A percentile compares a stretch with the other conserved stretches of the same genome.
These are phyloP conservation scores for Thaumatotibia leucotreta DNA, from an alignment of 1,140 invertebrate species.

Conservation along the genomic window DNA sequence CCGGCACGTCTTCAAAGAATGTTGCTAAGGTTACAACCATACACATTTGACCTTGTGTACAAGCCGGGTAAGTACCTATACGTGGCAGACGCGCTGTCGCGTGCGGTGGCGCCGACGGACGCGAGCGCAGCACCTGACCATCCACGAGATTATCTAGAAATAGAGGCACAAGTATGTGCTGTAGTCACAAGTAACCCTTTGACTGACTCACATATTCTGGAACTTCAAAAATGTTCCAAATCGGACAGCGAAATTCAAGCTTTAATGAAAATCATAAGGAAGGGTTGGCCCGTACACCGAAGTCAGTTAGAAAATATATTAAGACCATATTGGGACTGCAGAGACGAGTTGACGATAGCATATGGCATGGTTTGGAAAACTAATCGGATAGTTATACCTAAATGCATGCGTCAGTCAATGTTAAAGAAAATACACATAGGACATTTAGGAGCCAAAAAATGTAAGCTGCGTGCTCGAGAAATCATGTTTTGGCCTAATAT, in stretches of 20 bases:
- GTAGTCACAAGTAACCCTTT: neutral
- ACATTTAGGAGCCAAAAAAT: conserved; percentile 1
- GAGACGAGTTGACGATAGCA: conserved; percentile 28
- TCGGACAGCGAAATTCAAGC: neutral
- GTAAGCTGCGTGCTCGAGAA: neutral
- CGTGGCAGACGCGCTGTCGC: neutral
- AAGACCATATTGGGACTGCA: conserved; percentile 16
- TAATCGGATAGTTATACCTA: conserved; percentile 17
- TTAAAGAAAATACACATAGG: conserved; percentile 19
- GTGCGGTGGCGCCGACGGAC: neutral
- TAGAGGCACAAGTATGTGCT: neutral
- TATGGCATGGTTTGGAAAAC: conserved; percentile 42
- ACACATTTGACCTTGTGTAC: neutral
- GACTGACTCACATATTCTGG: neutral
- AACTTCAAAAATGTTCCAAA: neutral
- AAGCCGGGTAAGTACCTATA: neutral
- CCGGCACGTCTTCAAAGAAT: neutral
- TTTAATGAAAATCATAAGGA: neutral
- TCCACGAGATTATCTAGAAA: neutral
- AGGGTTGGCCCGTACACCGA: neutral
- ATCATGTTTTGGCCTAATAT: conserved; percentile 16
- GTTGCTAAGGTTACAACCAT: neutral
- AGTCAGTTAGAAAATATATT: neutral
- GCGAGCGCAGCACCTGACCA: neutral
- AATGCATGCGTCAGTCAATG: conserved; percentile 35